Base-by-base conservation (phyloP, 2,888 invertebrate genomes). In the Cheilosia soror region DNA sequence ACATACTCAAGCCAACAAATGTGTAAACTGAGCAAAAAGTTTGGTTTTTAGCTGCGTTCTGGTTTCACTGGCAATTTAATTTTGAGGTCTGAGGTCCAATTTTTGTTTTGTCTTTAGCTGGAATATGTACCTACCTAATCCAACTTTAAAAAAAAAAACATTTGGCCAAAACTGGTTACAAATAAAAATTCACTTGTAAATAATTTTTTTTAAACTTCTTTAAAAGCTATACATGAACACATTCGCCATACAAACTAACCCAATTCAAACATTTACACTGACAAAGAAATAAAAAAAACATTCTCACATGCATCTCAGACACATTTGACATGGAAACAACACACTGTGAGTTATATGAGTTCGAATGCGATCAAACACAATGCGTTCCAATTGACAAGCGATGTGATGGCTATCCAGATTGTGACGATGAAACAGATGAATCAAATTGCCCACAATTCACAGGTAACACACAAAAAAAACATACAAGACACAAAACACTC, bases 381-480 rank as follows among this genome's bases (percentile, higher is more conserved):
- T 92, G 92, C 82, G 90, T 92, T 88, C 89, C 94, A 87, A 92
- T 93, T 89, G 93, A 93, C 88, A 93, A 93, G 91, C 93, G 93
- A 89, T 95, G 96, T 92, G 93, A 96, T 91, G 93, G 93, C 57
- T 89, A 89, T 55, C 87, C 89, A 6, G 95, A 96, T 91, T 96
- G 96, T 91, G 88, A 90, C 1, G 95, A 95, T 90, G 93, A 93
- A 79, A 93, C 93, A 15, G 95, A 95, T 89, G 95, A 95, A 90
- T 93, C 90, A 88, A 90, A 91, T 88, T 93, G 93, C 89, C 90
- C 90, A 49, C 88, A 88, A 73, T 89, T 90, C 58, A 89, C 91
- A 92, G 92, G 92, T 92, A 92, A 86, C 57, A 86, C 57, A 80
- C 60, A 78, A 57, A 72, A 53, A 68, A 27, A 40, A 37, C n/a